These are phyloP conservation scores for Ceraclea dissimilis DNA, from an alignment of 2,888 invertebrate species.

Conservation along the genomic window DNA sequence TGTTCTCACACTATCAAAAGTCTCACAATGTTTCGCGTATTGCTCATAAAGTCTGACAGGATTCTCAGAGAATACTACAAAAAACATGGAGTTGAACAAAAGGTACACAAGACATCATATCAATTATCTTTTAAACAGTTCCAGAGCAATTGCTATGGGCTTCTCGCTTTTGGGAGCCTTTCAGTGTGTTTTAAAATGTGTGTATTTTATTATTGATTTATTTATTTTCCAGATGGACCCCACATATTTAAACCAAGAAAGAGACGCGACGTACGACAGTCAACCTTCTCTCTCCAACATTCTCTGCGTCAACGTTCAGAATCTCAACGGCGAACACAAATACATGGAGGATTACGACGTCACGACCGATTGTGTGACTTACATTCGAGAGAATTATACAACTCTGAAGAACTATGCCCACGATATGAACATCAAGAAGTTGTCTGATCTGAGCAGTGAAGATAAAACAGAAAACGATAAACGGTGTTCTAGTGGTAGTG, in stretches of 20 bases:
- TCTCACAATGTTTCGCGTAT: background rate
- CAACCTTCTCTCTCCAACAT: background rate
- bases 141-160: too few relatives aligned
- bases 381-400: background rate
- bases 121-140: too few relatives aligned
- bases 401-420: background rate
- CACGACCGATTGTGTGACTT: background rate
- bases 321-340: background rate
- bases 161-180: too few relatives aligned
- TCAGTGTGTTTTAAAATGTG: too few relatives aligned
- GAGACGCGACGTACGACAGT: background rate
- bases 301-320: background rate
- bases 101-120: background rate
- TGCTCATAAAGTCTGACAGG: background rate
- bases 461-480: background rate
- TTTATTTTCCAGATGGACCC: conserved; percentile 1
- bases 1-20: background rate
- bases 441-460: background rate
- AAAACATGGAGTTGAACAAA: background rate
- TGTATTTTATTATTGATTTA: too few relatives aligned
- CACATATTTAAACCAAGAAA: background rate
- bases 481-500: too few relatives aligned
- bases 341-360: background rate
- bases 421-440: background rate
- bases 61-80: background rate